Conservation (phyloP, 2,113 vertebrate genomes). For the Alethe diademata region DNA sequence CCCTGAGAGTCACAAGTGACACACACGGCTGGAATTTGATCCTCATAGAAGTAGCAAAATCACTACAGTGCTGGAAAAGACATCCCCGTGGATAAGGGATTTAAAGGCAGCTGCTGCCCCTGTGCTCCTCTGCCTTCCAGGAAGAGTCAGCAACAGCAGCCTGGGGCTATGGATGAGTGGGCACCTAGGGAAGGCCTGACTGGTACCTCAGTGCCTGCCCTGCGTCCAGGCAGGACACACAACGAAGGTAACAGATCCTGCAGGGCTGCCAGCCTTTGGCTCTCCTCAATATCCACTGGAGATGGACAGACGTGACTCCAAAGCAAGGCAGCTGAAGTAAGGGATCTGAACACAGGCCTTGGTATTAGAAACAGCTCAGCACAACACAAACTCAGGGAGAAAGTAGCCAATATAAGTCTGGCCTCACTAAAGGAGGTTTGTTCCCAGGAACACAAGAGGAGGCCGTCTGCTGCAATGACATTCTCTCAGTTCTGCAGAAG, state of each 20-base stretch:
- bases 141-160: not conserved
- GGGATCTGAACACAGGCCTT: not conserved
- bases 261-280: accelerated
- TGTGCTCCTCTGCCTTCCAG: not conserved
- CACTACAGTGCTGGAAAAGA: not conserved
- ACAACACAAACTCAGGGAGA: not conserved
- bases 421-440: not conserved
- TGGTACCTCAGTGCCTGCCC: not conserved
- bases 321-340: not conserved
- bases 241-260: no score
- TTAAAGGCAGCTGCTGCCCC: not conserved
- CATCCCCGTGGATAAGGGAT: accelerated
- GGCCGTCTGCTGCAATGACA: not conserved
- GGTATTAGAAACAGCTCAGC: not conserved
- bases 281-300: not conserved
- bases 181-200: not conserved
- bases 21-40: not conserved
- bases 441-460: not conserved
- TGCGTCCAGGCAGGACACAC: not conserved
- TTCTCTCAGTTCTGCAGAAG: not conserved
- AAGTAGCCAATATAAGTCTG: not conserved
- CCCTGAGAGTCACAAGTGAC: not conserved
- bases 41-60: not conserved
- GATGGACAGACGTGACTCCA: accelerated
- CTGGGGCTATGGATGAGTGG: not conserved